These are phyloP conservation scores for Avahi laniger DNA, from an alignment of 2,797 vertebrate genomes.

Conservation along the genomic window DNA sequence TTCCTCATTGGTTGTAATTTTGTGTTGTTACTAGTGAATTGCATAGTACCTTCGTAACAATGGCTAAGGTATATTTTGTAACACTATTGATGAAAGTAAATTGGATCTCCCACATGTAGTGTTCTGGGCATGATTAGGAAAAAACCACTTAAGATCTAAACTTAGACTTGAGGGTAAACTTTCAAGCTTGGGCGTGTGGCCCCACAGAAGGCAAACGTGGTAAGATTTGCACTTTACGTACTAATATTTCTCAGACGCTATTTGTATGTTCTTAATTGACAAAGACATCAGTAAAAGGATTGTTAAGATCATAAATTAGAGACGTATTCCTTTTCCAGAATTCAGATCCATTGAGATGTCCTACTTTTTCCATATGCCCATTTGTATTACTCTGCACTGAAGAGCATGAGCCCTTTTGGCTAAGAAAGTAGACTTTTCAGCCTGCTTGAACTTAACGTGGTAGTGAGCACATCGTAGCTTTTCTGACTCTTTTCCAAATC, in stretches of 20 bases:
- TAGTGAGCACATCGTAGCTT: neutral
- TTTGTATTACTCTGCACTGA: neutral
- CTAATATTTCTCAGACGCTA: neutral
- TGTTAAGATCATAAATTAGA: neutral
- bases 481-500: conserved; percentile 42
- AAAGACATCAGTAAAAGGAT: neutral
- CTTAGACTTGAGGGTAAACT: neutral
- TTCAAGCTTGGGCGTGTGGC: neutral
- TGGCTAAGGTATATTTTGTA: neutral
- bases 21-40: conserved; percentile 4
- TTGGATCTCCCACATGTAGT: neutral
- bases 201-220: neutral
- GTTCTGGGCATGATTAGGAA: neutral
- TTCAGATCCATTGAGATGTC: neutral
- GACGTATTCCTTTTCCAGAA: neutral
- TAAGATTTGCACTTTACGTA: neutral
- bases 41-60: neutral
- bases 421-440: conserved; percentile 11
- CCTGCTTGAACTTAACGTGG: neutral
- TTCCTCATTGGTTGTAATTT: conserved; percentile 24
- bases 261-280: neutral
- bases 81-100: neutral
- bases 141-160: neutral
- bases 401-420: neutral
- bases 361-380: neutral